Evolutionary conservation across 2,888 invertebrate species (phyloP).

Genomic region (Pecten maximus): DNA sequence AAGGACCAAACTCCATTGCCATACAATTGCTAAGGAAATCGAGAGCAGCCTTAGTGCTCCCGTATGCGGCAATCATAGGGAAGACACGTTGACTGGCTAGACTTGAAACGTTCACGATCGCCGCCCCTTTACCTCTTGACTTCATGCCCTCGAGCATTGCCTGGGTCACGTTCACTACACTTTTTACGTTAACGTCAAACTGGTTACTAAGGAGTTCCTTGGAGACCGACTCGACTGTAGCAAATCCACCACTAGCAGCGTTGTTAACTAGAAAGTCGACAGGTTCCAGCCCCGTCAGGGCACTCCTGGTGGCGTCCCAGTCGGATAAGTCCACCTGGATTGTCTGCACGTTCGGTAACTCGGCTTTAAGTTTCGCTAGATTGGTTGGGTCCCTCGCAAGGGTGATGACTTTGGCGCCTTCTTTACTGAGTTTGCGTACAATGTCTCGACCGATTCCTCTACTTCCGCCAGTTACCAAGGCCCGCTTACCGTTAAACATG

Average conservation of each 20-base stretch:
- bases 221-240: background rate
- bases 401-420: background rate
- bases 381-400: background rate
- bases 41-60: background rate
- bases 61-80: background rate
- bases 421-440: background rate
- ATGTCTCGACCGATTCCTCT: constrained; percentile 10
- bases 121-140: background rate
- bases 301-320: constrained; percentile 15
- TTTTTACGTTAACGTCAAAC: background rate
- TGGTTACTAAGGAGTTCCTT: background rate
- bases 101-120: constrained; percentile 31
- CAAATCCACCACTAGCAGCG: background rate
- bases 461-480: constrained; percentile 31
- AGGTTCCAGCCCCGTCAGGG: background rate
- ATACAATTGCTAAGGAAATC: constrained; percentile 22
- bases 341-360: background rate
- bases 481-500: constrained; percentile 27
- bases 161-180: background rate
- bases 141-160: background rate
- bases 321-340: constrained; percentile 17
- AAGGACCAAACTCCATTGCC: constrained; percentile 22
- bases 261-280: constrained; percentile 36
- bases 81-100: background rate
- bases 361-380: constrained; percentile 22